Percentiles rank a stretch among this genome's conserved stretches.
These are phyloP conservation scores for Protonemura montana DNA, from an alignment of 2,888 invertebrate species.

Conservation along the genomic window DNA sequence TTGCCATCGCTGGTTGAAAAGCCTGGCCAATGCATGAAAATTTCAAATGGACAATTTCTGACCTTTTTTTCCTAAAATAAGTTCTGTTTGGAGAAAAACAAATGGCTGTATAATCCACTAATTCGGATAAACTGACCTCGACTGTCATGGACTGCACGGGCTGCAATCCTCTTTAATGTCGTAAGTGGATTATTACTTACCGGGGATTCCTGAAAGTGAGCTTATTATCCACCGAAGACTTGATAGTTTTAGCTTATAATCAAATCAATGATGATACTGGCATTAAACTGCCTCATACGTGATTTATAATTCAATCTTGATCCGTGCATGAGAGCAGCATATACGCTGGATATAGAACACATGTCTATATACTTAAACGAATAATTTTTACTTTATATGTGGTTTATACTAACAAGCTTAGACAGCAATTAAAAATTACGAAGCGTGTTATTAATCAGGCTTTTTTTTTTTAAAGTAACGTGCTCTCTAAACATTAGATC, in stretches of 20 bases:
- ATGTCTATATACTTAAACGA: background rate
- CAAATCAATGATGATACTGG: background rate
- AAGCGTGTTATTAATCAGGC: background rate
- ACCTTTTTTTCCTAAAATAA: too few relatives aligned
- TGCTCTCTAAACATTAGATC: background rate
- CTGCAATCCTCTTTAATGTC: slow-evolving; percentile 12
- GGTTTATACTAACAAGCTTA: background rate
- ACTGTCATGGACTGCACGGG: background rate
- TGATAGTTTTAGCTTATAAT: background rate
- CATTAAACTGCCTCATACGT: background rate
- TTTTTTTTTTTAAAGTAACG: background rate
- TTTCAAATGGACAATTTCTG: too few relatives aligned
- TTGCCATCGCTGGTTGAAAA: too few relatives aligned
- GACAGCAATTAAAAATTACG: background rate
- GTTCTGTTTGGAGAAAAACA: background rate
- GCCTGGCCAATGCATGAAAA: too few relatives aligned
- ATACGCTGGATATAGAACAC: background rate
- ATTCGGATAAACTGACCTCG: background rate
- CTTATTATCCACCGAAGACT: background rate
- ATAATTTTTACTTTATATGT: background rate
- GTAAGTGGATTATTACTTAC: slow-evolving; percentile 29
- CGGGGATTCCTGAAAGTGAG: slow-evolving; percentile 1
- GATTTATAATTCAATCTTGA: background rate
- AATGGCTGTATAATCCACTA: background rate
- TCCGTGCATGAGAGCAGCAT: background rate